Conservation (phyloP, 2,113 vertebrate genomes). For the Xenopus laevis region DNA sequence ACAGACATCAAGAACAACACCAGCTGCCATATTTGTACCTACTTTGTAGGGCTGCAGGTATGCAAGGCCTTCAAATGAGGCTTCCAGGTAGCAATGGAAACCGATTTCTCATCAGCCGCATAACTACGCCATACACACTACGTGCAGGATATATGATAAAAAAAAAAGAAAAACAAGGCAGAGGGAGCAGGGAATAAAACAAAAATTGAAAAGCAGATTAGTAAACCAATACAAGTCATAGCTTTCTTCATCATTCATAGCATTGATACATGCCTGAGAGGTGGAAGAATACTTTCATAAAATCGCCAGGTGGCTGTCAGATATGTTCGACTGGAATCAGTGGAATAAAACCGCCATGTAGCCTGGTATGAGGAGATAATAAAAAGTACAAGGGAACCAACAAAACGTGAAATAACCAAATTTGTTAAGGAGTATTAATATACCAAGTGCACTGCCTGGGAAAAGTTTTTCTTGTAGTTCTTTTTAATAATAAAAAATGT, state of each 20-base stretch:
- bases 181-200: constrained; percentile 65
- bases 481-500: no score
- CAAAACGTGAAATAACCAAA: constrained; percentile 53
- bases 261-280: constrained; percentile 78
- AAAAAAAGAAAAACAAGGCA: constrained; percentile 59
- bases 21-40: constrained; percentile 85
- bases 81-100: constrained; percentile 99
- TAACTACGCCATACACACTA: constrained; percentile 99
- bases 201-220: constrained; percentile 73
- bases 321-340: constrained; percentile 66
- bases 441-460: constrained; percentile 11
- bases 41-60: constrained; percentile 99
- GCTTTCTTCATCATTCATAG: constrained; percentile 63
- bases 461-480: no score
- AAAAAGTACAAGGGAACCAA: constrained; percentile 58
- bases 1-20: constrained; percentile 65
- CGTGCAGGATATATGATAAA: constrained; percentile 69
- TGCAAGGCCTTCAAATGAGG: constrained; percentile 99
- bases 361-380: constrained; percentile 70
- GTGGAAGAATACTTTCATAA: constrained; percentile 75
- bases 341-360: constrained; percentile 78
- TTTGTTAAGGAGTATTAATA: constrained; percentile 30
- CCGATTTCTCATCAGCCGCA: constrained; percentile 98
- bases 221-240: constrained; percentile 67
- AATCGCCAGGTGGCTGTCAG: constrained; percentile 72